A percentile compares a stretch with the other conserved stretches of the same genome.
These are phyloP conservation scores for Sturmia bella DNA, from an alignment of 2,888 invertebrate genomes.

Conservation along the genomic window DNA sequence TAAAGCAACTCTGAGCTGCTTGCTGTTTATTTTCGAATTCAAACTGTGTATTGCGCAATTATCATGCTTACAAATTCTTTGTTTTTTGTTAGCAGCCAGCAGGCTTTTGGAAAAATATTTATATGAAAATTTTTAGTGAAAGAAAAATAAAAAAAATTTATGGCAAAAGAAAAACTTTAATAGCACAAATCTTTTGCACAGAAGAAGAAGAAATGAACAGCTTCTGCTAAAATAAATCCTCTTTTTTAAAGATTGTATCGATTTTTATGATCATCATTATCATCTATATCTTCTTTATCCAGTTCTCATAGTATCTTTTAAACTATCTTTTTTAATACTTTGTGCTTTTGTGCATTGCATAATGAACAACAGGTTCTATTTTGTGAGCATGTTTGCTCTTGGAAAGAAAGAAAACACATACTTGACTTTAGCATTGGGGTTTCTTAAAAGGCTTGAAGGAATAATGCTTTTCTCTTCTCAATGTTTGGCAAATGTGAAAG, in stretches of 20 bases:
- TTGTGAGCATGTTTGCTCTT: background rate
- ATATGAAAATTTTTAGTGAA: background rate
- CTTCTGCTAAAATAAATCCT: conserved; percentile 66
- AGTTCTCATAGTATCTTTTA: conserved; percentile 27
- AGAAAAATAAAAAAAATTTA: conserved; percentile 37
- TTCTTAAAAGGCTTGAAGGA: conserved; percentile 51
- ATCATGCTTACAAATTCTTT: conserved; percentile 44
- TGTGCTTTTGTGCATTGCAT: conserved; percentile 32
- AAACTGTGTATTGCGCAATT: conserved; percentile 52
- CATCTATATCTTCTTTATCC: conserved; percentile 33
- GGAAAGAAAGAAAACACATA: conserved; percentile 8
- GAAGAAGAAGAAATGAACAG: conserved; percentile 53
- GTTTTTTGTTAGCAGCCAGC: conserved; percentile 21
- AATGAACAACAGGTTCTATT: conserved; percentile 65
- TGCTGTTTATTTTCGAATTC: background rate
- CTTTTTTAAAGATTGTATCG: conserved; percentile 63
- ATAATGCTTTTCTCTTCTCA: background rate
- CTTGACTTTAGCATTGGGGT: conserved; percentile 21
- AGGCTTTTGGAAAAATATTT: conserved; percentile 16
- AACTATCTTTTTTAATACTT: background rate
- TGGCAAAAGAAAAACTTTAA: conserved; percentile 20
- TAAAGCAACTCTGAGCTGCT: conserved; percentile 2
- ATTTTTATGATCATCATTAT: conserved; percentile 63
- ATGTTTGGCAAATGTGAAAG: background rate
- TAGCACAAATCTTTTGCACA: conserved; percentile 25